Evolutionary conservation across 2,797 vertebrate species (phyloP).

Genomic region (Holocentrus rufus): DNA sequence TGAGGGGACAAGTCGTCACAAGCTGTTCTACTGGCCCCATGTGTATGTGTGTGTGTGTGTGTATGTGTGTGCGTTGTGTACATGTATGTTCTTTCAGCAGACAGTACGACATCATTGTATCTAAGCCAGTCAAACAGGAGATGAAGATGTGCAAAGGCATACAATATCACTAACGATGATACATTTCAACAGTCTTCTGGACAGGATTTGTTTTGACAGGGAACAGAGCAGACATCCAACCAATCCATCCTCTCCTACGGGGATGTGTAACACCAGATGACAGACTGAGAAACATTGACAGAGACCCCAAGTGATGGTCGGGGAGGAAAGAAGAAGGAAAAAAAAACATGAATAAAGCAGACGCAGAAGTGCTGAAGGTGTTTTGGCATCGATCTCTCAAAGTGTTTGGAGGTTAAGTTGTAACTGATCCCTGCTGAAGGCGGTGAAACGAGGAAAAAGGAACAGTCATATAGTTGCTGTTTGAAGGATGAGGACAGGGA

Average conservation of each 20-base stretch:
- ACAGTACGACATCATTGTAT: constrained; percentile 46
- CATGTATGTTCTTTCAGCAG: constrained; percentile 44
- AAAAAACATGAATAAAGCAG: constrained; percentile 12
- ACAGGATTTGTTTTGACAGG: constrained; percentile 46
- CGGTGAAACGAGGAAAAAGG: constrained; percentile 12
- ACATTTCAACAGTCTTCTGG: constrained; percentile 64
- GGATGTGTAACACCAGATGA: constrained; percentile 33
- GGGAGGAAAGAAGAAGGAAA: not conserved
- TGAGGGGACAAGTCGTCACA: constrained; percentile 47
- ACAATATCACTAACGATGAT: constrained; percentile 60
- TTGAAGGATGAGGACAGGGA: constrained; percentile 34
- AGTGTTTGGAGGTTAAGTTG: constrained; percentile 34
- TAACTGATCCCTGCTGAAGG: constrained; percentile 42
- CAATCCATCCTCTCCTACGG: constrained; percentile 17
- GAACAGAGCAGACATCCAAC: constrained; percentile 19
- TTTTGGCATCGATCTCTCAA: constrained; percentile 29
- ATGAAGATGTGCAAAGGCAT: constrained; percentile 79
- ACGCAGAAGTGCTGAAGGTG: constrained; percentile 38
- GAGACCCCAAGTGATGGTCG: constrained; percentile 8
- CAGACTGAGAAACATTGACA: constrained; percentile 38
- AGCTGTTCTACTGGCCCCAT: constrained; percentile 39
- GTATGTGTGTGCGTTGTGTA: constrained; percentile 27
- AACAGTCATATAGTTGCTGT: constrained; percentile 24
- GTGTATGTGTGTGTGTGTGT: constrained; percentile 16
- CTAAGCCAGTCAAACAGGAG: constrained; percentile 65